Evolutionary conservation across 2,888 invertebrate species (phyloP).

Genomic region (Acanthococcus lagerstroemiae): DNA sequence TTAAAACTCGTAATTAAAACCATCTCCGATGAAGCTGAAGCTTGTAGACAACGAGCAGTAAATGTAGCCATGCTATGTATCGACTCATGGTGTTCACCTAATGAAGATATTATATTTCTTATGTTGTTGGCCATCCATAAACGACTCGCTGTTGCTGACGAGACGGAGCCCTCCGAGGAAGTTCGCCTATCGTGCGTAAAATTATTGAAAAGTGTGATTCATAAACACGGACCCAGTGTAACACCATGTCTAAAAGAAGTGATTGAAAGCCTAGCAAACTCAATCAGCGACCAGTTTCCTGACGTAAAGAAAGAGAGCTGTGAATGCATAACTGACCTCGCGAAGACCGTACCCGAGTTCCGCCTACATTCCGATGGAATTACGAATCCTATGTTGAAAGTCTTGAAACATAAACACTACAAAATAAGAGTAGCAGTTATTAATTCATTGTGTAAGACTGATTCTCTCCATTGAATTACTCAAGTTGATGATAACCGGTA

Average conservation of each 20-base stretch:
- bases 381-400: slow-evolving; percentile 59
- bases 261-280: slow-evolving; percentile 59
- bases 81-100: slow-evolving; percentile 43
- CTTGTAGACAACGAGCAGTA: slow-evolving; percentile 52
- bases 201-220: slow-evolving; percentile 56
- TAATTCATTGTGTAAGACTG: slow-evolving; percentile 54
- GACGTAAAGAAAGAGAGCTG: slow-evolving; percentile 71
- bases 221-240: slow-evolving; percentile 52
- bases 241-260: slow-evolving; percentile 65
- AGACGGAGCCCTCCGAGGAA: slow-evolving; percentile 67
- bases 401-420: slow-evolving; percentile 72
- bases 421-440: slow-evolving; percentile 65
- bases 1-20: neutral
- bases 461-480: too few species aligned
- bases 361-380: slow-evolving; percentile 63
- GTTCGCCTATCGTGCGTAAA: slow-evolving; percentile 58
- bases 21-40: slow-evolving; percentile 50
- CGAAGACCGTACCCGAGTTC: slow-evolving; percentile 56
- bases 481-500: too few species aligned
- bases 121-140: slow-evolving; percentile 64
- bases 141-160: slow-evolving; percentile 66
- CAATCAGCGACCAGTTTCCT: slow-evolving; percentile 66
- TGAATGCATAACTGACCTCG: slow-evolving; percentile 55
- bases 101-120: slow-evolving; percentile 63
- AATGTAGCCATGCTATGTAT: slow-evolving; percentile 50